Percentiles rank a stretch among this genome's conserved stretches.
phyloP scores from a whole-genome alignment of 2,888 invertebrate species.

The Agrochola circellaris region DNA sequence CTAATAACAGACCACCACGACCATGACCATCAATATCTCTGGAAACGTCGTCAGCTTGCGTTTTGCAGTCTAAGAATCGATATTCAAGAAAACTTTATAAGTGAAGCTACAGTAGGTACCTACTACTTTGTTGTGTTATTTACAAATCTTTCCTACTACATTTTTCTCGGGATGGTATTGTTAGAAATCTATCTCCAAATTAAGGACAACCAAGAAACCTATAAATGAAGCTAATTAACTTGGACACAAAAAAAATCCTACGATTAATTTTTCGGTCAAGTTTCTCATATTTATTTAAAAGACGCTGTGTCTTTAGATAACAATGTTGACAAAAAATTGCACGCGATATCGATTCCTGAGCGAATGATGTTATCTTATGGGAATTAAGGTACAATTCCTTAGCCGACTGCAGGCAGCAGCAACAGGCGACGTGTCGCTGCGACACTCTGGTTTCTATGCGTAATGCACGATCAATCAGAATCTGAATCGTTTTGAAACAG shows the following conservation, averaged over 20 bases:
- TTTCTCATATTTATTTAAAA: constrained; percentile 15
- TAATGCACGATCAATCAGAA: too few relatives aligned
- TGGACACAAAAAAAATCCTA: not conserved
- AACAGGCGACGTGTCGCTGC: too few relatives aligned
- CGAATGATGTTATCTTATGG: constrained; percentile 66
- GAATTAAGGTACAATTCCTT: not conserved
- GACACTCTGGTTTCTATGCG: too few relatives aligned
- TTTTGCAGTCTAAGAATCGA: constrained; percentile 19
- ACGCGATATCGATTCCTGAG: constrained; percentile 64
- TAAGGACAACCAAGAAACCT: not conserved
- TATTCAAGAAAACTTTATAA: constrained; percentile 18
- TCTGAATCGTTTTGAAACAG: too few relatives aligned
- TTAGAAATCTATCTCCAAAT: not conserved
- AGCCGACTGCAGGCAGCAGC: too few relatives aligned
- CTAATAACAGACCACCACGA: constrained; percentile 7
- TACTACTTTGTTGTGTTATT: not conserved
- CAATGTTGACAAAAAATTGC: constrained; percentile 17
- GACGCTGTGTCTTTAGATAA: not conserved
- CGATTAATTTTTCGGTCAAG: not conserved
- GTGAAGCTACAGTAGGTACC: not conserved
- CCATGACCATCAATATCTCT: not conserved
- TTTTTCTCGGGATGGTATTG: not conserved
- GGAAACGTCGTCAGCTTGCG: constrained; percentile 31
- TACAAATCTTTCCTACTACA: not conserved
- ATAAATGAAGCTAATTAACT: not conserved